Percentiles rank a stretch among this genome's conserved stretches.
phyloP scores from a whole-genome alignment of 1,140 invertebrate species.

The Drosophila kohkoa region DNA sequence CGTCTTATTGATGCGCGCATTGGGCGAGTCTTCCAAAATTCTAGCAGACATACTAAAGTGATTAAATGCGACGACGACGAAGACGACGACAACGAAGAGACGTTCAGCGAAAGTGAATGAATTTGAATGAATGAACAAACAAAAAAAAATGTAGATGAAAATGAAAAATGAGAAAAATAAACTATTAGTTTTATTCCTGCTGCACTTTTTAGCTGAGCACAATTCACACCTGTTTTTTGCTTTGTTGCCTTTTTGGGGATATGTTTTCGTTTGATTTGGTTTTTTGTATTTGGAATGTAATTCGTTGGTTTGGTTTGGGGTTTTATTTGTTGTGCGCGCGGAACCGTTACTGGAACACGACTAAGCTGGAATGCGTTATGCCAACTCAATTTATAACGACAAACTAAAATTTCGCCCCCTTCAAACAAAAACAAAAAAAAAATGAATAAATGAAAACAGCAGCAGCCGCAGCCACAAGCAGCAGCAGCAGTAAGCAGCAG shows the following conservation, averaged over 20 bases:
- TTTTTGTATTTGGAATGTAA: constrained; percentile 14
- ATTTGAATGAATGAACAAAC: not conserved
- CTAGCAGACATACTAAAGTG: constrained; percentile 74
- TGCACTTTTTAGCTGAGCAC: not conserved
- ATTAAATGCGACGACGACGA: constrained; percentile 20
- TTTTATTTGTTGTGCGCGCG: constrained; percentile 57
- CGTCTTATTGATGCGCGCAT: constrained; percentile 87
- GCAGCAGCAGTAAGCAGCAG: constrained; percentile 21
- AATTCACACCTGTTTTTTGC: constrained; percentile 9
- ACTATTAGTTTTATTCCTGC: constrained; percentile 13
- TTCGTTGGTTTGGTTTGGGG: constrained; percentile 1
- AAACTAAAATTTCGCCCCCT: constrained; percentile 53
- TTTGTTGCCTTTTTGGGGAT: not conserved
- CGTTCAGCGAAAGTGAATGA: too few species aligned
- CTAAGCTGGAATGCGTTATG: constrained; percentile 78
- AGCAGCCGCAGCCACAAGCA: constrained; percentile 24
- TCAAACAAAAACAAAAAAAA: constrained; percentile 6
- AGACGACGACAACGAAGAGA: too few species aligned
- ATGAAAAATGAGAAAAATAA: not conserved
- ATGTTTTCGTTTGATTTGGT: not conserved
- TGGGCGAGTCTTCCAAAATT: constrained; percentile 85
- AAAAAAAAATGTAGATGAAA: not conserved
- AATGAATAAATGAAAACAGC: constrained; percentile 14
- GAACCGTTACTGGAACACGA: constrained; percentile 84
- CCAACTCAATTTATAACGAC: constrained; percentile 84